phyloP scores from a whole-genome alignment of 2,888 invertebrate genomes.

The Stenoptilia bipunctidactyla region DNA sequence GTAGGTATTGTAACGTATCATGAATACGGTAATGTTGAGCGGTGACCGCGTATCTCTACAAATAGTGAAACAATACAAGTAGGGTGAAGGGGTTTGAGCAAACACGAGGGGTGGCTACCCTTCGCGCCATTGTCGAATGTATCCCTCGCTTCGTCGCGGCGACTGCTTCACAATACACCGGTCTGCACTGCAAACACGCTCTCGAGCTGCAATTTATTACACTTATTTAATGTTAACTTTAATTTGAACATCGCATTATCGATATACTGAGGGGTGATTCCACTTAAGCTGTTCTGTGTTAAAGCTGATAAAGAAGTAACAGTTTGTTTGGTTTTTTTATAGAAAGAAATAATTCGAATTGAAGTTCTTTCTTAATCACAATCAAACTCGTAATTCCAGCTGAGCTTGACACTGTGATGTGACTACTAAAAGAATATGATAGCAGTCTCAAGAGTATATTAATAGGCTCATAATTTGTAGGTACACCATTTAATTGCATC shows the following conservation, averaged over 20 bases:
- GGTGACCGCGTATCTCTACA: conserved; percentile 42
- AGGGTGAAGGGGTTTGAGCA: conserved; percentile 50
- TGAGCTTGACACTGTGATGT: no score
- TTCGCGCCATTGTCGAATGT: conserved; percentile 36
- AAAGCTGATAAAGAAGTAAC: no score
- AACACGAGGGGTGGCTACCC: conserved; percentile 49
- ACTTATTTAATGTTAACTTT: conserved; percentile 17
- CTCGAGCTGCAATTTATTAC: conserved; percentile 35
- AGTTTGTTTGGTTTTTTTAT: no score
- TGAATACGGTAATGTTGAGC: conserved; percentile 55
- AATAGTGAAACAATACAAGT: conserved; percentile 63
- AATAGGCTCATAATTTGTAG: background rate
- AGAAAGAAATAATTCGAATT: no score
- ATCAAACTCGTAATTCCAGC: no score
- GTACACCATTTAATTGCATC: background rate
- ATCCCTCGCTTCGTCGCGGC: conserved; percentile 41
- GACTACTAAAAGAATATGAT: no score
- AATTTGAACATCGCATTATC: background rate
- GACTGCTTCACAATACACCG: conserved; percentile 33
- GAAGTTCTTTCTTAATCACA: no score
- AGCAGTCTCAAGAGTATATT: no score
- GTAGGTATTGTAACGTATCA: conserved; percentile 55
- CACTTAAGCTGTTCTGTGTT: no score
- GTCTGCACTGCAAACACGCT: conserved; percentile 23
- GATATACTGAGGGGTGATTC: background rate